Evolutionary conservation across 2,797 vertebrate genomes (phyloP), one percentile per base, ranked within the genome.

Genomic region (Graptemys geographica): DNA sequence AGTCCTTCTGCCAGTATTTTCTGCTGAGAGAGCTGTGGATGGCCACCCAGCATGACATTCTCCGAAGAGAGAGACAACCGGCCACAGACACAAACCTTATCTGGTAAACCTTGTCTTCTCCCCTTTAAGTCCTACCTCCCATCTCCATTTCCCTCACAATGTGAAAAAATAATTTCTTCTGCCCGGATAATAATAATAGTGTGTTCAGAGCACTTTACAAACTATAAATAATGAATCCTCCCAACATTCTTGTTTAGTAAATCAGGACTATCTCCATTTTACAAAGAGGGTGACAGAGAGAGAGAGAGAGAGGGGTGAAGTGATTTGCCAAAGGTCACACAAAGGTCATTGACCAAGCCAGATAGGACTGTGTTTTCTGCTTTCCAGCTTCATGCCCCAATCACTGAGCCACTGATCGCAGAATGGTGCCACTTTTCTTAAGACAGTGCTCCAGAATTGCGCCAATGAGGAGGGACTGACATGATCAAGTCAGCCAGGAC

Each of bases 141-240:
- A 79, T 3, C 52, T 92, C 76, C 69, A 1, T 8, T 27, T 83
- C 31, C 6, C 10, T 41, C n/a, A 13, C 0, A 0, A 16, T 25
- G 94, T 16, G 62, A 88, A 85, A 88, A 10, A 86, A 41, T 49
- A 51, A 84, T 12, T 21, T 47, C 81, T 79, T 47, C 21, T 21
- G 41, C 3, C 1, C 13, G 27, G 21, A 51, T 4, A 74, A 82
- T 23, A 1, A 79, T 90, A 79, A 37, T 1, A 53, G 52, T 4
- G n/a, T 49, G 49, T 51, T 89, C 59, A 81, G 78, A 88, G 72
- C 25, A 23, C 3, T 55, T 33, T 18, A 65, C 56, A 57, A n/a
- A 37, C n/a, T 69, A 37, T 21, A n/a, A 37, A 19, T 37, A 18
- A 69, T 37, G n/a, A 69, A 37, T 69, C 33, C 18, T 37, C n/a